Base-by-base conservation (phyloP, 1,140 invertebrate species). In the Theocolax elegans region DNA sequence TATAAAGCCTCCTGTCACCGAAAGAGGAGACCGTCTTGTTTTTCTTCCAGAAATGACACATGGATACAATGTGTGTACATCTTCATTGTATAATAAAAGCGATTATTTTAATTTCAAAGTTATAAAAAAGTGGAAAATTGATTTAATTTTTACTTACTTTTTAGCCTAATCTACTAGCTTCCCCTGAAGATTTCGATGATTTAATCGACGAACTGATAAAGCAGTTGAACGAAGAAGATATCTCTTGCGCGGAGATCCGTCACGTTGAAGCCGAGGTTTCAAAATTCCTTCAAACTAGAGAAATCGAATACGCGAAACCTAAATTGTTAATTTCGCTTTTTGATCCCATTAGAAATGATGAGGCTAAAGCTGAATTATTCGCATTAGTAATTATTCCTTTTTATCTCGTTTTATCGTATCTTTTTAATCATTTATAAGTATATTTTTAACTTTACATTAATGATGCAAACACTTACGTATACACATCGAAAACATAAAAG, bases 1-100 rank as follows among this genome's bases (percentile, higher is more conserved):
- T 70, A 83, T 88, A 0, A 93, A 92, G 74, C 91, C 92, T 0
- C 85, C 89, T 3, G 79, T 89, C 21, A 86, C 88, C 0, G 90
- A 93, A 72, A 89, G 90, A 63, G 90, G 90, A 1, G 88, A 91
- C 13, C 86, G 87, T 59, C 83, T 92, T 10, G 77, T 86, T 25
- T 91, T 89, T 63, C 86, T 89, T 76, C 87, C 89, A 12, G 86
- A 89, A n/a, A 86, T 90, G 49, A 91, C 88, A 0, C 82, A 87
- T 44, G 89, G 89, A 54, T 92, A 92, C 72, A 87, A 88, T 74
- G 90, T 91, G 79, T 78, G 77, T 80, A 62, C 59, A 27, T 48
- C 40, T 40, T 60, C n/a, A n/a, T n/a, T n/a, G n/a, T n/a, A n/a
- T n/a, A n/a, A n/a, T n/a, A n/a, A n/a, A n/a, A n/a, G n/a, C n/a